These are phyloP conservation scores for Sipha flava DNA, from an alignment of 1,140 invertebrate species.

Conservation along the genomic window DNA sequence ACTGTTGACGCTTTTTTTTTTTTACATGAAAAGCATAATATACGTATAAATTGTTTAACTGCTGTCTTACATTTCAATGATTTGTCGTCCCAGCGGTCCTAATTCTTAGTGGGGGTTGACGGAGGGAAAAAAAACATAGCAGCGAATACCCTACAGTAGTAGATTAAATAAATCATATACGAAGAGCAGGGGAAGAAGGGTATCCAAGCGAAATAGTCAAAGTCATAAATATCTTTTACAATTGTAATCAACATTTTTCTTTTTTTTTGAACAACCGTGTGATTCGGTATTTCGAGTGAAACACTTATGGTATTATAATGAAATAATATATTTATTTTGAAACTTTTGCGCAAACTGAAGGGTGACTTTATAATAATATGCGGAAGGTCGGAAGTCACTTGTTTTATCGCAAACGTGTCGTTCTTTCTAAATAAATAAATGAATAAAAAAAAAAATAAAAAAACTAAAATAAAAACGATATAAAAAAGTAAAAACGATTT, in stretches of 20 bases:
- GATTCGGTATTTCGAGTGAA: not conserved
- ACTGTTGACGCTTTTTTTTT: not conserved
- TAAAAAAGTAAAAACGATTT: not conserved
- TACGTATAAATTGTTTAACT: not conserved
- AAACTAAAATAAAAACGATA: not conserved
- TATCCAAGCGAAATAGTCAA: not conserved
- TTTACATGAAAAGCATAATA: not conserved
- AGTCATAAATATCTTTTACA: slow-evolving; percentile 5
- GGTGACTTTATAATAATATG: not conserved
- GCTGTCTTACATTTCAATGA: not conserved
- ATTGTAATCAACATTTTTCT: slow-evolving; percentile 8
- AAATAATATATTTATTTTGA: slow-evolving; percentile 12
- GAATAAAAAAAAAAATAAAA: not conserved
- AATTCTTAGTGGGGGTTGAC: not conserved
- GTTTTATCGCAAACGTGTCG: not conserved
- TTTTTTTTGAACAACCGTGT: not conserved
- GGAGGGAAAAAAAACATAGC: not conserved
- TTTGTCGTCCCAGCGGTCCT: not conserved
- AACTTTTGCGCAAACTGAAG: not conserved
- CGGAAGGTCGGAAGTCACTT: not conserved
- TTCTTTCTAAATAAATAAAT: not conserved
- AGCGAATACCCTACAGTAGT: not conserved
- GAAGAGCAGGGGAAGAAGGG: not conserved
- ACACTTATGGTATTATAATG: slow-evolving; percentile 6
- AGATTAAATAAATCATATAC: not conserved